These are phyloP conservation scores for Diarsia brunnea DNA, from an alignment of 2,888 invertebrate species.

Conservation along the genomic window DNA sequence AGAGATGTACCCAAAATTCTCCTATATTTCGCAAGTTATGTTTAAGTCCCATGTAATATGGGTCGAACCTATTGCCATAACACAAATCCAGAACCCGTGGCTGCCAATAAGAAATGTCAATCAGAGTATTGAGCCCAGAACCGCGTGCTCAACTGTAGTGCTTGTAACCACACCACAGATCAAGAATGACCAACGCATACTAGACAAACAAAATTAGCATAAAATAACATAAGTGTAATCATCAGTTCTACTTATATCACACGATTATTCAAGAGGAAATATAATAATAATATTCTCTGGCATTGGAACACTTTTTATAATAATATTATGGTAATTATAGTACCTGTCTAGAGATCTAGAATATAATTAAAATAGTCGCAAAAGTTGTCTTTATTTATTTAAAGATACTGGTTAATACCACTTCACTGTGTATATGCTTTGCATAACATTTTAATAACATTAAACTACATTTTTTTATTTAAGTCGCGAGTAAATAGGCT, in stretches of 20 bases:
- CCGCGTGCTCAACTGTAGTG: background rate
- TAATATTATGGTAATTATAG: constrained; percentile 1
- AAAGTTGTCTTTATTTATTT: constrained; percentile 14
- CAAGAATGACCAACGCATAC: background rate
- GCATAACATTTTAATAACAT: no score
- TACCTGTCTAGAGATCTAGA: background rate
- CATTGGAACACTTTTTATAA: background rate
- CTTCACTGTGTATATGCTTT: background rate
- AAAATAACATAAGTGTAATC: background rate
- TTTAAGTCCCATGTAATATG: background rate
- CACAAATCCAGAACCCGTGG: background rate
- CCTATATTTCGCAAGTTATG: background rate
- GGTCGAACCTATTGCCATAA: background rate
- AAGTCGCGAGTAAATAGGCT: no score
- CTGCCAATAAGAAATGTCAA: background rate
- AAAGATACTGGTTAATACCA: background rate
- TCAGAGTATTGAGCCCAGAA: background rate
- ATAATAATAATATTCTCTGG: constrained; percentile 9
- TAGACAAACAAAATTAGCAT: background rate
- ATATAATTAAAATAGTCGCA: background rate
- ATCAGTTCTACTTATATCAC: background rate
- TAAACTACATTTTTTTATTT: no score
- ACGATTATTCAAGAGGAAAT: background rate
- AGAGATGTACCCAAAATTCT: no score
- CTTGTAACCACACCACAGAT: background rate